Evolutionary conservation across 2,888 invertebrate genomes (phyloP), one percentile per base, ranked within the genome.

Genomic region (Chymomyza procnemis): DNA sequence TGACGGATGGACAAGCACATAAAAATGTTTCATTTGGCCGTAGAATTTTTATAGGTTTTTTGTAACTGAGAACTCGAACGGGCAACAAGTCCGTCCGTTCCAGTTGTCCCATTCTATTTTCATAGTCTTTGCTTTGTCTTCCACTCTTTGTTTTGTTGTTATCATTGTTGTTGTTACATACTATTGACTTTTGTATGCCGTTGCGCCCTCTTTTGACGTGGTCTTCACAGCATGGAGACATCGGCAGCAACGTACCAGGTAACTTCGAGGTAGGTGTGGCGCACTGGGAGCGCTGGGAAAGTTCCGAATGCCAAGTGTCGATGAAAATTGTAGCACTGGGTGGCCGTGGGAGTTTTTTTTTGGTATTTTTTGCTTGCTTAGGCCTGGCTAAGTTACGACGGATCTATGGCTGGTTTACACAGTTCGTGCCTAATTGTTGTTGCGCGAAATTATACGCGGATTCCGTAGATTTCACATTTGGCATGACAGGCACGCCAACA

Each of bases 351-450:
- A 82, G 81, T 81, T 79, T 79, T 54, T 30, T n/a, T 48, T 21
- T n/a, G n/a, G n/a, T n/a, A n/a, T n/a, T n/a, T n/a, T n/a, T n/a
- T n/a, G n/a, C n/a, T n/a, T n/a, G n/a, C n/a, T n/a, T n/a, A n/a
- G n/a, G n/a, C n/a, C n/a, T n/a, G n/a, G n/a, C n/a, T n/a, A n/a
- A n/a, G n/a, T n/a, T n/a, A n/a, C n/a, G n/a, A 55, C 26, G 21
- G 75, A 52, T 34, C 21, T 62, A 18, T 50, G 50, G 4, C 50
- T 50, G 61, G 26, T 55, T 65, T 73, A 26, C 26, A 26, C 55
- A 48, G 66, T 71, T 84, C 88, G 89, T 89, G 88, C 88, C 87
- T 89, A 89, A 89, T 89, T 89, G 89, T 88, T 81, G 85, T 82
- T 87, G 87, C 81, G 87, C 80, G 77, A 80, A 88, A 89, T 89